Conservation (phyloP, 2,888 invertebrate genomes). For the Oasisia sp. region DNA sequence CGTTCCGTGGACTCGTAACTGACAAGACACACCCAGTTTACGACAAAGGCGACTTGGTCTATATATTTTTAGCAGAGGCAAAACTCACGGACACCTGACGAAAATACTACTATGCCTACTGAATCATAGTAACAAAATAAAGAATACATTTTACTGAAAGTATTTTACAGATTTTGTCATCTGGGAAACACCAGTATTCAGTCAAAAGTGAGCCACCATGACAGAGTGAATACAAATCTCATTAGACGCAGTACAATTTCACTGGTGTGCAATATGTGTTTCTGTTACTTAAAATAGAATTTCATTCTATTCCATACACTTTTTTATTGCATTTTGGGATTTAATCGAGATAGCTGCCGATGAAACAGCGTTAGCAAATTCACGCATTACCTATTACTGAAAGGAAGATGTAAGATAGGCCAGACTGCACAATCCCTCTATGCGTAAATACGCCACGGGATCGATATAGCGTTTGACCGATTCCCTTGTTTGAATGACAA, state of each 20-base stretch:
- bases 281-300: not conserved
- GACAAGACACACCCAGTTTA: no score
- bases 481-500: conserved; percentile 6
- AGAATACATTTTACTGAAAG: no score
- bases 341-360: not conserved
- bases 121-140: no score
- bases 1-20: no score
- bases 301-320: not conserved
- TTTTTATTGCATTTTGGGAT: not conserved
- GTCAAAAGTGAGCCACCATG: not conserved
- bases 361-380: not conserved
- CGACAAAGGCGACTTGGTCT: no score
- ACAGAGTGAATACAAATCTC: not conserved
- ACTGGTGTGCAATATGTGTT: not conserved
- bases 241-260: not conserved
- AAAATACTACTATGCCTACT: no score
- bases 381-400: not conserved
- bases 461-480: not conserved
- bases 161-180: no score
- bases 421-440: not conserved
- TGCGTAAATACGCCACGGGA: not conserved
- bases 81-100: no score
- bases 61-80: no score
- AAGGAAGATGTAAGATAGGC: not conserved
- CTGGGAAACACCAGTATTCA: no score